Conservation (phyloP, 2,888 invertebrate genomes). For the Campoplex nolae region DNA sequence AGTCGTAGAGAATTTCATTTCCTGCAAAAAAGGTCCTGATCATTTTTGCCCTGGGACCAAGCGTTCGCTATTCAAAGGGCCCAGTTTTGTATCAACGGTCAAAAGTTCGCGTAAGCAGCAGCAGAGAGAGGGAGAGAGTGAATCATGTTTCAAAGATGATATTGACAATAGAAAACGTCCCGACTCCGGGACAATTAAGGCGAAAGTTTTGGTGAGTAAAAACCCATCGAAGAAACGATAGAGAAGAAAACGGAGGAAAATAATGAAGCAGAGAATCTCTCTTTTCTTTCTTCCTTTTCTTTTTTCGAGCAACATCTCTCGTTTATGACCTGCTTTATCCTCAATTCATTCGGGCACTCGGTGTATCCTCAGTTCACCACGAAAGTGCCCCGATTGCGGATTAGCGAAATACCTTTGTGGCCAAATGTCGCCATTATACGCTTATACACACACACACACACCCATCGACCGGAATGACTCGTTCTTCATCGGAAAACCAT, state of each 20-base stretch:
- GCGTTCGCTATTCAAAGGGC: background rate
- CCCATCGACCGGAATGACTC: background rate
- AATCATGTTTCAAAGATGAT: too few species aligned
- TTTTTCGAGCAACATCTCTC: background rate
- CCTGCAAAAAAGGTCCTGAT: background rate
- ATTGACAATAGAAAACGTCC: background rate
- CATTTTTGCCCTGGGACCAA: background rate
- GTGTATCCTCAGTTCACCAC: background rate
- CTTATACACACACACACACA: background rate
- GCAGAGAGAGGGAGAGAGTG: too few species aligned
- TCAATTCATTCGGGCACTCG: background rate
- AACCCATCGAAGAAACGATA: background rate
- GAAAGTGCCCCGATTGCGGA: background rate
- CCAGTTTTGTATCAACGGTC: background rate
- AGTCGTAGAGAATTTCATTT: background rate
- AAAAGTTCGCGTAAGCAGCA: too few species aligned
- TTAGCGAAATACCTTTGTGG: background rate
- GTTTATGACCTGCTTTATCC: background rate
- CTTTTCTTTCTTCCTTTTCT: background rate
- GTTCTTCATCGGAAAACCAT: background rate
- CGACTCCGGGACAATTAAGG: background rate
- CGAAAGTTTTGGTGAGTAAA: background rate
- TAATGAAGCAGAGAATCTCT: background rate
- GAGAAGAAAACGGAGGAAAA: background rate
- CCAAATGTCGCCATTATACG: background rate